Base-by-base conservation (phyloP, 2,113 vertebrate species). In the Orcinus orca region DNA sequence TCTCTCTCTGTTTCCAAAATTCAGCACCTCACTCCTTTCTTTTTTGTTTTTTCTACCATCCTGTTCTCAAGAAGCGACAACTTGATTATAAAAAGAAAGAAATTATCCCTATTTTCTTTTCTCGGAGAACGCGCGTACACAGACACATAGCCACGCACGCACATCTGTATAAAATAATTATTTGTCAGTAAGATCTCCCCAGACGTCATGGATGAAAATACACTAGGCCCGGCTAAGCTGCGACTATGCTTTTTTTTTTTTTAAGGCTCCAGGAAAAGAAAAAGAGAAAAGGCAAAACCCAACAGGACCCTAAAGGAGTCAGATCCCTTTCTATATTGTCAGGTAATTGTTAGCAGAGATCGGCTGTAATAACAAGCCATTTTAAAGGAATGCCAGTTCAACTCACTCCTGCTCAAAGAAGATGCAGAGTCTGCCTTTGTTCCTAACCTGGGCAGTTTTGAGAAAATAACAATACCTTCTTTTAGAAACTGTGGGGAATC, bases 391-490 rank as follows among this genome's bases (percentile, higher is more conserved):
- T 95, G 95, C 90, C 96, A 97, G 71, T 74, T 89, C 89, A 73
- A 53, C 26, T 15, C 82, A 60, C 23, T 87, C 79, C 84, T 4
- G 17, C 95, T 55, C 89, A 85, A 68, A 91, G 96, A 98, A 9
- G 96, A 98, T 92, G 98, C 97, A 29, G 97, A 97, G 93, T 91
- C 96, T 15, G 89, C 98, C 95, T 99, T 98, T 98, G 98, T 98
- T 98, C 95, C 98, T 96, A 97, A 90, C 50, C 95, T 97, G 93
- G 92, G 88, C 93, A 68, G 80, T 70, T 84, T 50, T 18, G 89
- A 97, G 79, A 95, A 92, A 95, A 95, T 98, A 99, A 99, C 98
- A 99, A 98, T 98, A 65, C 82, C 94, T 98, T 97, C 98, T 98
- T 99, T 99, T 98, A 99, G 98, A 97, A 97, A 26, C 50, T 98